Evolutionary conservation across 2,797 vertebrate species (phyloP), one percentile per base, ranked within the genome.

Genomic region (Ctenosaura bakeri): DNA sequence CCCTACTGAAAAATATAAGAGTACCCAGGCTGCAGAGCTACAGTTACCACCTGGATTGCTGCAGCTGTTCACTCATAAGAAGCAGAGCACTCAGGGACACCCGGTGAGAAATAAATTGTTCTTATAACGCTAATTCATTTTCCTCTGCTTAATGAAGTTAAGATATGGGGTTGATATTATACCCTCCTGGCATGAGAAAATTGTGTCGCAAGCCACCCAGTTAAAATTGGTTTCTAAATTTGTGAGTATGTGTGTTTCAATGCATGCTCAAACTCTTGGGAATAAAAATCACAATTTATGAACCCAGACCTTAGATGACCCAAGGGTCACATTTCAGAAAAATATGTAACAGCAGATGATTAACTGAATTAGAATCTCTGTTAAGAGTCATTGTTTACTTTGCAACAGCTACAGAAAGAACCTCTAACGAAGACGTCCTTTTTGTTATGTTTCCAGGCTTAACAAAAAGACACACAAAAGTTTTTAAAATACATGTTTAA

Each of bases 361-460:
- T 86, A 89, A 64, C 88, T 94, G 94, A 88, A 95, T 94, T 89
- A 76, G 90, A 91, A 93, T 92, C 8, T 90, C 50, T 59, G 76
- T 86, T 0, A 0, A 54, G 79, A 92, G 86, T 87, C 86, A 87
- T 89, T 95, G 94, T 92, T 88, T 94, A 78, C 91, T 91, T 94
- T 94, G 93, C 86, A 91, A 92, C 92, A 94, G 91, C n/a, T 87
- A 95, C 87, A 94, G 92, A 91, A 93, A 86, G 3, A 35, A 56
- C 73, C 59, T 50, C 29, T 76, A 35, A 86, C 59, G 90, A 71
- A 62, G 78, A 83, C 92, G 92, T 82, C 86, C 83, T 86, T 66
- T 91, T 91, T 91, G 93, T 91, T 89, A 78, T 18, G 50, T 52
- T 3, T 0, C 90, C 14, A 73, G 92, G 94, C 90, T 95, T 50